phyloP scores from a whole-genome alignment of 1,140 invertebrate genomes.

The Nasonia vitripennis region DNA sequence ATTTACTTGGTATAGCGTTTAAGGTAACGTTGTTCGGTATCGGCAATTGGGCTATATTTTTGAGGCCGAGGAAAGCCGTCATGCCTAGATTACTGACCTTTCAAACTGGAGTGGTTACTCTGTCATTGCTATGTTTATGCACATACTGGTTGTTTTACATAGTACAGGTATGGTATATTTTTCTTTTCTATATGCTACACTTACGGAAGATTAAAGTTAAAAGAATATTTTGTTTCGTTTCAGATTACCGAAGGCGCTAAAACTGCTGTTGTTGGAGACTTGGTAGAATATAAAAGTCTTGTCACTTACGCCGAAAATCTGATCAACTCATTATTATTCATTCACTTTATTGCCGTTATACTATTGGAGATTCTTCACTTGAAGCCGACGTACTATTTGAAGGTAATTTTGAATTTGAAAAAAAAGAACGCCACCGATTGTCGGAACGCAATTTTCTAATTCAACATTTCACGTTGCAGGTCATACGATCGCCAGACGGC shows the following conservation, averaged over 20 bases:
- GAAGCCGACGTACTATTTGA: conserved; percentile 92
- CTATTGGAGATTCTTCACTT: conserved; percentile 94
- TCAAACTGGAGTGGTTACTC: conserved; percentile 88
- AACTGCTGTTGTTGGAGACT: conserved; percentile 85
- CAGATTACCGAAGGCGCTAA: conserved; percentile 87
- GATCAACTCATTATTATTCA: conserved; percentile 94
- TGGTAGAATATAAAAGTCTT: conserved; percentile 87
- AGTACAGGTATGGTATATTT: conserved; percentile 79
- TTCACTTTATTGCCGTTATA: conserved; percentile 95
- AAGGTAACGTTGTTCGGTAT: conserved; percentile 93
- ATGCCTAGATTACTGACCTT: conserved; percentile 96
- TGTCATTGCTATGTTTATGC: conserved; percentile 95
- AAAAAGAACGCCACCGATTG: neutral
- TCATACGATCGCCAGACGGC: conserved; percentile 96
- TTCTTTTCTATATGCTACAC: conserved; percentile 35
- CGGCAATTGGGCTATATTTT: conserved; percentile 93
- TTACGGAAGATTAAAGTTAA: neutral
- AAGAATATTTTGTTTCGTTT: conserved; percentile 23
- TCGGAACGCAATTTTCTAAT: neutral
- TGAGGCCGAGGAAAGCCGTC: conserved; percentile 86
- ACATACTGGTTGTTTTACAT: conserved; percentile 98
- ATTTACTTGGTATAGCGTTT: conserved; percentile 92
- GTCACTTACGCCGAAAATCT: conserved; percentile 94
- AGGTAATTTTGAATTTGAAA: conserved; percentile 73
- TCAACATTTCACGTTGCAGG: conserved; percentile 63